Conservation (phyloP, 2,113 vertebrate genomes). For the Podarcis cretensis region DNA sequence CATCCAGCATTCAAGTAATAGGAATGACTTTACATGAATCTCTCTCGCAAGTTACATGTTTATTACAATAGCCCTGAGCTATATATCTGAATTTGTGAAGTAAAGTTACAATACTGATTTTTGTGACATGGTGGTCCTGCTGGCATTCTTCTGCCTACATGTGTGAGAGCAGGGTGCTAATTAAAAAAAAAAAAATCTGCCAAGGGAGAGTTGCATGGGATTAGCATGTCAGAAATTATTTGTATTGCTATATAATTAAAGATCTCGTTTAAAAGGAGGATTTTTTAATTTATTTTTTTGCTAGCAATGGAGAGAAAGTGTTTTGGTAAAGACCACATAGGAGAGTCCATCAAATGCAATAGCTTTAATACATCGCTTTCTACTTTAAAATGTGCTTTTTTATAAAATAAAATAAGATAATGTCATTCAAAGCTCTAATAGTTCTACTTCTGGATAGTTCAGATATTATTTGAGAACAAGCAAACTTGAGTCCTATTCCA, state of each 20-base stretch:
- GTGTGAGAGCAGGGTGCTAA: slow-evolving; percentile 35
- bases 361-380: not conserved
- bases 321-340: not conserved
- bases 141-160: slow-evolving; percentile 19
- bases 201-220: slow-evolving; percentile 5
- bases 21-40: slow-evolving; percentile 61
- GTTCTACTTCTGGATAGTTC: not conserved
- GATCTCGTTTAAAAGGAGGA: slow-evolving; percentile 41
- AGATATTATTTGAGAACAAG: not conserved
- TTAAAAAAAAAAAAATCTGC: slow-evolving; percentile 25
- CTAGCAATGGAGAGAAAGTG: not conserved
- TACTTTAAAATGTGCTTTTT: slow-evolving; percentile 28
- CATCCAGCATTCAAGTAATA: slow-evolving; percentile 45
- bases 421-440: not conserved
- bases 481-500: rapidly evolving
- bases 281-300: not conserved
- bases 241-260: not conserved
- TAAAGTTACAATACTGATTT: not conserved
- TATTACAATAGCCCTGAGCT: slow-evolving; percentile 62
- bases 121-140: not conserved
- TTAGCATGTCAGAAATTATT: slow-evolving; percentile 47
- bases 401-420: not conserved
- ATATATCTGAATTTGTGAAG: slow-evolving; percentile 60
- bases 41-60: not conserved
- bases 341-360: not conserved